A percentile compares a stretch with the other conserved stretches of the same genome.
Evolutionary conservation across 2,113 vertebrate genomes (phyloP).

Genomic region (Macquaria australasica): DNA sequence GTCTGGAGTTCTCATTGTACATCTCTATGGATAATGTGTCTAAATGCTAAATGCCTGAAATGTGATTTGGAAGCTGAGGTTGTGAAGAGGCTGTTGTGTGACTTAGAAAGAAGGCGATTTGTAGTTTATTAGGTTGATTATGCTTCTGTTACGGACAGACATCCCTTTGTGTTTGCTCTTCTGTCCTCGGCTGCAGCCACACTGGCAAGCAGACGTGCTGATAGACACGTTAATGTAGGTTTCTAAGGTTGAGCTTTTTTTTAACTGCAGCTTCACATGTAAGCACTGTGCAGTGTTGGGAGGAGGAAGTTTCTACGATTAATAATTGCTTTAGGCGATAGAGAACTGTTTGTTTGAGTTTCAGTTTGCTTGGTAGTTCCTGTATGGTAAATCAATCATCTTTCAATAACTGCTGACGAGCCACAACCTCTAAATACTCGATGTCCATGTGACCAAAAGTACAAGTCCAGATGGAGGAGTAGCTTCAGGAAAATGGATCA

Average conservation of each 20-base stretch:
- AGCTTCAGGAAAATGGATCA: neutral
- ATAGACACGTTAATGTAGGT: neutral
- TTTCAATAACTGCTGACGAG: neutral
- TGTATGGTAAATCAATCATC: conserved; percentile 10
- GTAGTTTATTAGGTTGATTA: conserved; percentile 35
- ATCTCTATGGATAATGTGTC: neutral
- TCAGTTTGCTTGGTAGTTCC: conserved; percentile 3
- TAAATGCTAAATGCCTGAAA: conserved; percentile 18
- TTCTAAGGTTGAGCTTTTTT: neutral
- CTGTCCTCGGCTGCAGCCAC: neutral
- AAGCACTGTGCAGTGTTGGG: neutral
- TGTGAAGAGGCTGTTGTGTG: neutral
- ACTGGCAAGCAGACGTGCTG: neutral
- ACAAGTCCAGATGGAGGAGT: conserved; percentile 17
- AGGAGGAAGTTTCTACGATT: neutral
- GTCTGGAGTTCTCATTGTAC: neutral
- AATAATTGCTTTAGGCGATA: neutral
- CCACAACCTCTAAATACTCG: neutral
- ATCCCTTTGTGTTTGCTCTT: conserved; percentile 14
- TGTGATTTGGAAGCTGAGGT: conserved; percentile 6
- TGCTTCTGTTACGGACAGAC: neutral
- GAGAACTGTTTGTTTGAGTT: neutral
- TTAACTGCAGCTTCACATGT: neutral
- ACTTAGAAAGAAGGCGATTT: neutral
- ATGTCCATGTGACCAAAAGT: neutral